These are phyloP conservation scores for Prionchulus punctatus DNA, from an alignment of 2,888 invertebrate species.

Conservation along the genomic window DNA sequence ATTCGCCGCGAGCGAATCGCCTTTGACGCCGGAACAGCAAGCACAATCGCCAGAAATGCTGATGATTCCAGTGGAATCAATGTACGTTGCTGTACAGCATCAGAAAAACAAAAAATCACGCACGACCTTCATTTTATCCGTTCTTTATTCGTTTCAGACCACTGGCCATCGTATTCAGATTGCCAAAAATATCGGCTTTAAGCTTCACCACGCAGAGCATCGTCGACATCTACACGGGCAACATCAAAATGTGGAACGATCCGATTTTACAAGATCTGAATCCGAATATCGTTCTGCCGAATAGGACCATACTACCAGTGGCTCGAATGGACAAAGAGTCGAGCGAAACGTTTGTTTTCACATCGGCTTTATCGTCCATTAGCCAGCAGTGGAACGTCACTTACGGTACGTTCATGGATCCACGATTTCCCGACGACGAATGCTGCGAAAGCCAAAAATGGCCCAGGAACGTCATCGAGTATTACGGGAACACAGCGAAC, in stretches of 20 bases:
- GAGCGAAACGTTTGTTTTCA: neutral
- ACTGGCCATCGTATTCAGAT: neutral
- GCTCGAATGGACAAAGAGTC: constrained; percentile 1
- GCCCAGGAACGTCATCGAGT: neutral
- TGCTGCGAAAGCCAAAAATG: too few species aligned
- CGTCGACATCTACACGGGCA: neutral
- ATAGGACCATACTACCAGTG: neutral
- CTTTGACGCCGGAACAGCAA: too few species aligned
- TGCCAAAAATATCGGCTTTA: neutral
- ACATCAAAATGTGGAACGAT: constrained; percentile 1
- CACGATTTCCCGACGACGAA: too few species aligned
- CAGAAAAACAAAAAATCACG: too few species aligned
- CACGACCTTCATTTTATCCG: too few species aligned
- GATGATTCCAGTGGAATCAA: too few species aligned
- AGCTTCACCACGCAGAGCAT: neutral
- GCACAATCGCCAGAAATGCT: too few species aligned
- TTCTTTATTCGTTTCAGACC: too few species aligned
- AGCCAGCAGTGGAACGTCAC: neutral
- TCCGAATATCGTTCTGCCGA: neutral
- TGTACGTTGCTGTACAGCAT: too few species aligned
- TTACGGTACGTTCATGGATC: neutral
- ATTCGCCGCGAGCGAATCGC: too few species aligned
- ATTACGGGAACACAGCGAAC: neutral
- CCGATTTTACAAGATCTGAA: neutral
- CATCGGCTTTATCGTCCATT: neutral